phyloP scores from a whole-genome alignment of 1,140 invertebrate species.

The Teleopsis dalmanni region DNA sequence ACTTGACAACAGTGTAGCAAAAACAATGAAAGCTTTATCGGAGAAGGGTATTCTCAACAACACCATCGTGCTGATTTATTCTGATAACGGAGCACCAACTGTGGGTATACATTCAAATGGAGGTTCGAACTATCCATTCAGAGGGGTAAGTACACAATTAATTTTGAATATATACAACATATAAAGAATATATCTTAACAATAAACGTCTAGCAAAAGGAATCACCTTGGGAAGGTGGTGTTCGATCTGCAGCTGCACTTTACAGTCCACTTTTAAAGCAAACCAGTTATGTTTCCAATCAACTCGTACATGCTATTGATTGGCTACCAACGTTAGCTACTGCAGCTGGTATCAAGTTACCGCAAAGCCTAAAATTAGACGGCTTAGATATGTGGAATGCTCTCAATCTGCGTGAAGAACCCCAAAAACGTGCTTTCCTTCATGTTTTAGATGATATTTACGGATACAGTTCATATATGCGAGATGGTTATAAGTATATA shows the following conservation, averaged over 20 bases:
- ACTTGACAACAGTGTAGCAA: slow-evolving; percentile 76
- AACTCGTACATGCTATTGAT: slow-evolving; percentile 76
- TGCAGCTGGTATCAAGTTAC: slow-evolving; percentile 49
- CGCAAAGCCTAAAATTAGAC: slow-evolving; percentile 49
- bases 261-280: slow-evolving; percentile 62
- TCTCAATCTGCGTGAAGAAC: slow-evolving; percentile 42
- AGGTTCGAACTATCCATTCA: slow-evolving; percentile 80
- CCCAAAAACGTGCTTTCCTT: slow-evolving; percentile 56
- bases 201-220: slow-evolving; percentile 54
- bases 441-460: slow-evolving; percentile 64
- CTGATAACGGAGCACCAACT: slow-evolving; percentile 73
- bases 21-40: slow-evolving; percentile 60
- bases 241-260: slow-evolving; percentile 67
- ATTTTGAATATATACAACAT: slow-evolving; percentile 12
- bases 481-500: slow-evolving; percentile 65
- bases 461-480: slow-evolving; percentile 56
- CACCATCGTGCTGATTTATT: slow-evolving; percentile 63
- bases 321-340: slow-evolving; percentile 78
- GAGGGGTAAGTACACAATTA: slow-evolving; percentile 54
- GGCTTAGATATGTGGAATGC: slow-evolving; percentile 63
- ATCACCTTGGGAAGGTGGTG: slow-evolving; percentile 77
- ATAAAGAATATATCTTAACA: not conserved
- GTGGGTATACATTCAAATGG: slow-evolving; percentile 62
- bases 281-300: slow-evolving; percentile 57
- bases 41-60: slow-evolving; percentile 62